These are phyloP conservation scores for Tragulus kanchil DNA, from an alignment of 2,113 vertebrate genomes.

Conservation along the genomic window DNA sequence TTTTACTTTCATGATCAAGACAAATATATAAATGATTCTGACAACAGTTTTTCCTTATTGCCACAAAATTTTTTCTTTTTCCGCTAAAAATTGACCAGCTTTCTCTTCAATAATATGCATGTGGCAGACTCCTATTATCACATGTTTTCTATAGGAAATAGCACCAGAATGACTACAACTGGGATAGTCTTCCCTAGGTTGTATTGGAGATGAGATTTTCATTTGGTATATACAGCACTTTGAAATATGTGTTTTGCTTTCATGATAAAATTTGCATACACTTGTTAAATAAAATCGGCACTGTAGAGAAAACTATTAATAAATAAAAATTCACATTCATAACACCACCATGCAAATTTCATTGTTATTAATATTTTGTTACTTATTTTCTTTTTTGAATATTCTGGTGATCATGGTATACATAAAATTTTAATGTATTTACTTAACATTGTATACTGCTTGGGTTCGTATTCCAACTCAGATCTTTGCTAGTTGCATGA, in stretches of 20 bases:
- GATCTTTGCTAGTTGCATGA: background rate
- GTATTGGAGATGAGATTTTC: background rate
- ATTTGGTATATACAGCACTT: background rate
- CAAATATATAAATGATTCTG: slow-evolving; percentile 23
- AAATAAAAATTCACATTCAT: background rate
- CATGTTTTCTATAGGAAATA: slow-evolving; percentile 31
- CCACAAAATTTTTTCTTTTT: background rate
- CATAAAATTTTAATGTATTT: background rate
- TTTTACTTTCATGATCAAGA: background rate
- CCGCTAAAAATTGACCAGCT: background rate
- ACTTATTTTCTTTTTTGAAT: background rate
- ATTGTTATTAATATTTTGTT: background rate
- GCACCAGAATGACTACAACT: background rate
- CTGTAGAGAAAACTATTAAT: background rate
- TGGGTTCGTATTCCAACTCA: background rate
- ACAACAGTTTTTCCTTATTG: slow-evolving; percentile 35
- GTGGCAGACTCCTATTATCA: background rate
- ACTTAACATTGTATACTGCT: background rate
- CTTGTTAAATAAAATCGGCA: background rate
- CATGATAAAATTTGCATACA: background rate
- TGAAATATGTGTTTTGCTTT: background rate
- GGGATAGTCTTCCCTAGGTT: background rate
- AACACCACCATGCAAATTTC: background rate
- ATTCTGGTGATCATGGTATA: background rate
- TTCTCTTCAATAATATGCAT: slow-evolving; percentile 55